Conservation (phyloP, 2,797 vertebrate genomes). For the Scleropages formosus region DNA sequence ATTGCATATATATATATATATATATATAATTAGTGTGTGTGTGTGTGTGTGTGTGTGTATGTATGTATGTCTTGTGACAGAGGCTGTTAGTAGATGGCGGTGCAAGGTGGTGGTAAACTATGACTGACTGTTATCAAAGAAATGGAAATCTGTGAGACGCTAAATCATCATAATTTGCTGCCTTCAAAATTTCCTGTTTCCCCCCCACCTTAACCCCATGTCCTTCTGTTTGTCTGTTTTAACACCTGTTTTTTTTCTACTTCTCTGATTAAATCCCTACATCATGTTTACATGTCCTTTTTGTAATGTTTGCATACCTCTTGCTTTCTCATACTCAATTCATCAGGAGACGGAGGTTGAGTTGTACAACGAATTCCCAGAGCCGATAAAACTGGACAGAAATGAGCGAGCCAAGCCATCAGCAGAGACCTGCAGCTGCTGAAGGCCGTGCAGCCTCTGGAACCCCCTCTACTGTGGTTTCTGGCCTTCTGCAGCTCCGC, state of each 20-base stretch:
- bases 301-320: neutral
- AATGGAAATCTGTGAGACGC: neutral
- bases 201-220: neutral
- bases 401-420: constrained; percentile 89
- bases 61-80: neutral
- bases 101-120: neutral
- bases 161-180: neutral
- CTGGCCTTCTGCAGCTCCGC: constrained; percentile 52
- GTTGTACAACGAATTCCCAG: constrained; percentile 98
- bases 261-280: neutral
- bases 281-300: neutral
- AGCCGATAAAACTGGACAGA: constrained; percentile 97
- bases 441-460: constrained; percentile 69
- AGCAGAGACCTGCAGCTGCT: constrained; percentile 94
- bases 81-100: neutral
- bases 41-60: too few species aligned
- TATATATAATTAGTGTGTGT: too few species aligned
- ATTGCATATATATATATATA: too few species aligned
- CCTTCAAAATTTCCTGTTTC: neutral
- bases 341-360: constrained; percentile 95
- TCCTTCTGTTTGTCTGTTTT: neutral
- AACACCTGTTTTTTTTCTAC: too few species aligned
- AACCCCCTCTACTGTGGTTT: constrained; percentile 54
- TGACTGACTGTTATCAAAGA: neutral
- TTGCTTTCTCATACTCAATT: constrained; percentile 22